Base-by-base conservation (phyloP, 2,888 invertebrate genomes). In the Pilophorus perplexus region DNA sequence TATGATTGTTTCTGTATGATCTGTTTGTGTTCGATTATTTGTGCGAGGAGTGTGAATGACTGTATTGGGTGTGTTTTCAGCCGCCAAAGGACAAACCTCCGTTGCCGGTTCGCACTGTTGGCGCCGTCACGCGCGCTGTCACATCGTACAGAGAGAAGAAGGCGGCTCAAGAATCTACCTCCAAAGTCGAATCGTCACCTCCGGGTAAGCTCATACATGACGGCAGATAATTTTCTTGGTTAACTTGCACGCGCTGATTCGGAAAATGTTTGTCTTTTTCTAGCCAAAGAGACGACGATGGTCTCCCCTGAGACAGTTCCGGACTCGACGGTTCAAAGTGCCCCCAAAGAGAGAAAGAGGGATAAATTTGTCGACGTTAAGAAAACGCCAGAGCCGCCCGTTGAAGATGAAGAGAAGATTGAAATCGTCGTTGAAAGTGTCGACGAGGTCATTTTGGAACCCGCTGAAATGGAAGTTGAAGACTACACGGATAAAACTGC, bases 41-140 rank as follows among this genome's bases (percentile, higher is more conserved):
- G 42, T 14, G 5, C 42, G 14, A 42, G 14, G 42, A 14, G 14
- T 14, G 42, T 5, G 42, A 42, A 5, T n/a, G 42, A 42, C 6
- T 38, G 3, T 38, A 6, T 38, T 38, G 3, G 3, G 3, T 3
- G n/a, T 6, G 18, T 2, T 22, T 44, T 3, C 42, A 62, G 62
- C 10, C 46, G 0, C 27, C 28, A n/a, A 62, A 62, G 20, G 62
- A 62, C 18, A 64, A 64, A 25, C 44, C 68, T 22, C 83, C 62
- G 4, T 27, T 85, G 12, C 76, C 78, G 52, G 72, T 79, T 66
- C 73, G 85, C 48, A 85, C 85, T 54, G 84, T 84, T n/a, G 86
- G 86, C 66, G 86, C 85, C 67, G 83, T 86, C 40, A 86, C 86
- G 14, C 76, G 86, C 65, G 83, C 85, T 16, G 82, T 84, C 59